A percentile compares a stretch with the other conserved stretches of the same genome.
These are phyloP conservation scores for Spinus olivaceus DNA, from an alignment of 2,797 vertebrate species.

Conservation along the genomic window DNA sequence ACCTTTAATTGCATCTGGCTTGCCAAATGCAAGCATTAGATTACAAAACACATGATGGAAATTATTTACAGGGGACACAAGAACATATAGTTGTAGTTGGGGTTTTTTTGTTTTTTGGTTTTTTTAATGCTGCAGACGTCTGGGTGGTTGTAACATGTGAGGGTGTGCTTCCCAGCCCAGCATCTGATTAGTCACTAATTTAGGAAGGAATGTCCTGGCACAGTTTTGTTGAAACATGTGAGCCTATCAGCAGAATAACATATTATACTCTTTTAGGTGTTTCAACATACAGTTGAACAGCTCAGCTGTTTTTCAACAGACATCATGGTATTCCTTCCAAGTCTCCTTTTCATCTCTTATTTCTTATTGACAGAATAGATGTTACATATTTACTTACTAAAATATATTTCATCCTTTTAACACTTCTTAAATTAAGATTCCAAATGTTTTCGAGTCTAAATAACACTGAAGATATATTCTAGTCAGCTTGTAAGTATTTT, in stretches of 20 bases:
- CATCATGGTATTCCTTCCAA: background rate
- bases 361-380: background rate
- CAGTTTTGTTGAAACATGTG: conserved; percentile 44
- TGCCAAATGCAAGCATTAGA: background rate
- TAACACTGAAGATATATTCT: background rate
- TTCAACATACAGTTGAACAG: background rate
- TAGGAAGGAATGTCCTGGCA: conserved; percentile 69
- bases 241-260: conserved; percentile 61
- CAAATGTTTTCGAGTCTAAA: background rate
- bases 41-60: conserved; percentile 67
- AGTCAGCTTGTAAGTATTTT: background rate
- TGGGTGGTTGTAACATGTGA: conserved; percentile 57
- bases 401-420: background rate
- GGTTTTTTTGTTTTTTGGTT: background rate
- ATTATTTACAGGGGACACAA: conserved; percentile 62
- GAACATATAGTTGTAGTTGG: conserved; percentile 26
- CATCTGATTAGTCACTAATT: conserved; percentile 73
- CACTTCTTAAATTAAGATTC: background rate
- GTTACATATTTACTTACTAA: background rate
- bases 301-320: background rate
- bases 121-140: conserved; percentile 5
- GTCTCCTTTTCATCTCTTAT: background rate
- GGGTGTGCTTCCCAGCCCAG: conserved; percentile 65
- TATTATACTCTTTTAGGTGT: conserved; percentile 48
- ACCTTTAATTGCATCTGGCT: conserved; percentile 66